phyloP scores from a whole-genome alignment of 2,113 vertebrate species.

The Hassar affinis region DNA sequence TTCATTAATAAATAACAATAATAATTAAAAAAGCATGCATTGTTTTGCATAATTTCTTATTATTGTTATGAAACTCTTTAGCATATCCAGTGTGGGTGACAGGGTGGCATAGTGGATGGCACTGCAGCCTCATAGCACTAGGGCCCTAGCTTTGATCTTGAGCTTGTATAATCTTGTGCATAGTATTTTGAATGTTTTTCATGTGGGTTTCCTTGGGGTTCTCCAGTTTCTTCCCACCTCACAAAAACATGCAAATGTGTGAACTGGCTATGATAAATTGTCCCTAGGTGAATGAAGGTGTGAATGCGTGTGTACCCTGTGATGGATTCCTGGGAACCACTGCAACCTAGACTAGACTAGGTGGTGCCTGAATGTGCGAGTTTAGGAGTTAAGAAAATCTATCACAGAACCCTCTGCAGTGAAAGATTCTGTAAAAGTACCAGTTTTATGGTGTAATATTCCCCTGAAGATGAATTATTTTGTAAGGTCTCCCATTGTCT shows the following conservation, averaged over 20 bases:
- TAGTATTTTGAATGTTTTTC: neutral
- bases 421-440: conserved; percentile 40
- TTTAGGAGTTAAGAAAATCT: neutral
- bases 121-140: neutral
- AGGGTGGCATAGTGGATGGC: neutral
- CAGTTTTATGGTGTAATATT: conserved; percentile 39
- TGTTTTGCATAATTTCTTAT: neutral
- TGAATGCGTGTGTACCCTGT: neutral
- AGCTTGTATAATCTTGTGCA: neutral
- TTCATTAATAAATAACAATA: too few species aligned
- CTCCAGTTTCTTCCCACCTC: neutral
- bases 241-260: neutral
- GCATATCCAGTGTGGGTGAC: neutral
- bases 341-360: neutral
- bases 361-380: neutral
- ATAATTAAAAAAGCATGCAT: too few species aligned
- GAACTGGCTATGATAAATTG: neutral
- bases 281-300: neutral
- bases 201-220: neutral
- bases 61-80: neutral
- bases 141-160: neutral
- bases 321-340: neutral
- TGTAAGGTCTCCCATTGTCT: conserved; percentile 38
- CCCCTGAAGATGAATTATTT: conserved; percentile 46
- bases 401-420: conserved; percentile 7